phyloP scores from a whole-genome alignment of 1,140 invertebrate species.

The Carcinoscorpius rotundicauda region DNA sequence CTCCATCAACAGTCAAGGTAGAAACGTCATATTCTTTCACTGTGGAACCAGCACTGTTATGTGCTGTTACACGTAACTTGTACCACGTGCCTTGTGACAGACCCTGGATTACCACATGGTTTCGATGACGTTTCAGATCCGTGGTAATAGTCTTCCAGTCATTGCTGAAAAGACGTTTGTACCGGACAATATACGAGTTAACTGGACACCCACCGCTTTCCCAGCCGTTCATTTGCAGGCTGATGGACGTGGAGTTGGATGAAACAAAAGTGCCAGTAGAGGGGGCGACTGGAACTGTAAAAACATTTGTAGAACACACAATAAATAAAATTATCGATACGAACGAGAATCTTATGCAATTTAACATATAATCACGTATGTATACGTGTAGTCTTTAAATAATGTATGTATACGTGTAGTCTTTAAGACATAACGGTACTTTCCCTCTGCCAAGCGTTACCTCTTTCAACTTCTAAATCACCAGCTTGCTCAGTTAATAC shows the following conservation, averaged over 20 bases:
- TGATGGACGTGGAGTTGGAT: constrained; percentile 53
- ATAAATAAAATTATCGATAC: too few relatives aligned
- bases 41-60: constrained; percentile 82
- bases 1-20: constrained; percentile 43
- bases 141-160: constrained; percentile 18
- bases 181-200: constrained; percentile 65
- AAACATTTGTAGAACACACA: not conserved
- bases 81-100: constrained; percentile 71
- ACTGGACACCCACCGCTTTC: constrained; percentile 66
- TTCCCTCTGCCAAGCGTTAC: too few relatives aligned
- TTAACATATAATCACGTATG: too few relatives aligned
- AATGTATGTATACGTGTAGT: too few relatives aligned
- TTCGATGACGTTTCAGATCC: constrained; percentile 16
- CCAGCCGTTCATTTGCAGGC: constrained; percentile 58
- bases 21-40: constrained; percentile 65
- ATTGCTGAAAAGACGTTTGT: constrained; percentile 28
- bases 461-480: too few relatives aligned
- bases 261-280: constrained; percentile 33
- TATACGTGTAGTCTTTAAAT: too few relatives aligned
- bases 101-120: constrained; percentile 37
- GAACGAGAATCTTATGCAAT: too few relatives aligned
- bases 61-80: constrained; percentile 67
- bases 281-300: constrained; percentile 19
- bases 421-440: too few relatives aligned
- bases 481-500: too few relatives aligned